Percentiles rank a stretch among this genome's conserved stretches.
Conservation (phyloP, 2,797 vertebrate genomes). For the Semaprochilodus insignis region DNA sequence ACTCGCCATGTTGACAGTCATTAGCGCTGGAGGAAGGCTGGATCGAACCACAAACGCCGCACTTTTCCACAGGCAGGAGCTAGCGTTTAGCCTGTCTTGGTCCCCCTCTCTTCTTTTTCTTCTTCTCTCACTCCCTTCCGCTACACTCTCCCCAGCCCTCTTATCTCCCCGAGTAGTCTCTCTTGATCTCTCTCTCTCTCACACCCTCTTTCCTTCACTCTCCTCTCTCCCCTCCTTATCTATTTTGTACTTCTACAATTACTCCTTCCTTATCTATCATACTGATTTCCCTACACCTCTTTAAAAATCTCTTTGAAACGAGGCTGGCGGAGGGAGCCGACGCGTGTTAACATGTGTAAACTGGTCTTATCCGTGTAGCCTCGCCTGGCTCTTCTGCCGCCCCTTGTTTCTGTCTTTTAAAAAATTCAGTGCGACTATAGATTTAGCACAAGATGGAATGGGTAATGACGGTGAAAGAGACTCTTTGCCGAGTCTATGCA, state of each 20-base stretch:
- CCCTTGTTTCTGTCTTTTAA: conserved; percentile 53
- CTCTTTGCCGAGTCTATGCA: conserved; percentile 56
- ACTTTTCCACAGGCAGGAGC: conserved; percentile 57
- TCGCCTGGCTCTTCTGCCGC: conserved; percentile 28
- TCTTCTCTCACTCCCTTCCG: conserved; percentile 37
- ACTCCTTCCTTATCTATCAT: conserved; percentile 52
- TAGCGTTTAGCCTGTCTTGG: conserved; percentile 59
- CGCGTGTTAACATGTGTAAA: conserved; percentile 55
- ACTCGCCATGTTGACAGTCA: conserved; percentile 80
- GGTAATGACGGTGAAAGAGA: conserved; percentile 59
- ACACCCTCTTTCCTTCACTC: conserved; percentile 28
- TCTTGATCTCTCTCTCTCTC: conserved; percentile 44
- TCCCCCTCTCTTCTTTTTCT: conserved; percentile 47
- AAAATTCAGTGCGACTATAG: conserved; percentile 56
- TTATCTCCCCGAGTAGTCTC: conserved; percentile 49
- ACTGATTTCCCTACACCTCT: conserved; percentile 53
- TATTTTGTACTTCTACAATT: conserved; percentile 56
- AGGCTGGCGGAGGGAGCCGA: conserved; percentile 19
- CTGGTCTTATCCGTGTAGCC: conserved; percentile 49
- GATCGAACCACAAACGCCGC: conserved; percentile 65
- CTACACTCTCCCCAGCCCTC: conserved; percentile 34
- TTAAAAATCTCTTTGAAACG: conserved; percentile 60
- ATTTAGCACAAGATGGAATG: conserved; percentile 64
- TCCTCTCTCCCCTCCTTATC: conserved; percentile 36
- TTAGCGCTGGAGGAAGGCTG: conserved; percentile 77